Conservation (phyloP, 2,113 vertebrate genomes). For the Xyliphius kryptos region DNA sequence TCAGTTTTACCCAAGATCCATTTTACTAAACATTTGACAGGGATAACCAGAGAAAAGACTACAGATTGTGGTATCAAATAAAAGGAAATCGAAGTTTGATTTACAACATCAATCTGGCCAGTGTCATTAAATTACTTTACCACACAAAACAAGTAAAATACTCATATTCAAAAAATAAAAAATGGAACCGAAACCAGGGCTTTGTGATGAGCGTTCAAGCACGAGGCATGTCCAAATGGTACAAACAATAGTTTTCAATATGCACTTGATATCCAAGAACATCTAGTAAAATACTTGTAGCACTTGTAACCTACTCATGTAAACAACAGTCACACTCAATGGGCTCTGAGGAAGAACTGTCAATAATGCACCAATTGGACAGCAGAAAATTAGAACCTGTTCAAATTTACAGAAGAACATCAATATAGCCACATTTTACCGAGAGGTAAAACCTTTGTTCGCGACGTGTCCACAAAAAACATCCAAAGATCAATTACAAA, state of each 20-base stretch:
- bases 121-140: background rate
- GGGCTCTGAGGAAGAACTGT: conserved; percentile 59
- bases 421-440: conserved; percentile 23
- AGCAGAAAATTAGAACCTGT: conserved; percentile 34
- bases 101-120: conserved; percentile 10
- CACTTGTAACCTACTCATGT: conserved; percentile 78
- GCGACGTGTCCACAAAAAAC: conserved; percentile 25
- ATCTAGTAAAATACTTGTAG: conserved; percentile 71
- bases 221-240: conserved; percentile 21
- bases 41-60: background rate
- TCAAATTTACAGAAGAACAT: conserved; percentile 30
- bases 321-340: conserved; percentile 82
- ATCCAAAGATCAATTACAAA: conserved; percentile 20
- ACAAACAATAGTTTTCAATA: conserved; percentile 59
- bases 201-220: conserved; percentile 23
- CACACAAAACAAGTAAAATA: conserved; percentile 3
- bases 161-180: background rate
- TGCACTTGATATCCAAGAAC: conserved; percentile 78
- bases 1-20: background rate
- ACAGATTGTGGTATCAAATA: background rate
- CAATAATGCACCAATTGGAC: conserved; percentile 49
- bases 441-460: conserved; percentile 18
- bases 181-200: conserved; percentile 2
- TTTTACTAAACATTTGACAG: background rate
- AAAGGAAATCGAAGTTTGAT: conserved; percentile 1